These are phyloP conservation scores for Metalampra italica DNA, from an alignment of 2,888 invertebrate genomes.

Conservation along the genomic window DNA sequence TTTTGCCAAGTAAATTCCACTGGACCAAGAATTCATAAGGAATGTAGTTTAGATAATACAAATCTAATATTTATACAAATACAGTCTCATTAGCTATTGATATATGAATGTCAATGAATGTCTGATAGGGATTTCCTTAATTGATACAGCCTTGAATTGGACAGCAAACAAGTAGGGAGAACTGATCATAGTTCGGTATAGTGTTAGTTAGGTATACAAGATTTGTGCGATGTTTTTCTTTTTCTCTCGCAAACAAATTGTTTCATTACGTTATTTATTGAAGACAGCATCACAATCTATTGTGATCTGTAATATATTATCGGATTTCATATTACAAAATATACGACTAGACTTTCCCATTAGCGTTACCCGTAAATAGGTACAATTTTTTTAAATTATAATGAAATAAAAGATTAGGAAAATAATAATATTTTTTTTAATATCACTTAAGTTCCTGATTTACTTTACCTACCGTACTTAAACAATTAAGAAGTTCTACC, in stretches of 20 bases:
- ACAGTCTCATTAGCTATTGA: slow-evolving; percentile 7
- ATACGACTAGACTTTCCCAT: too few species aligned
- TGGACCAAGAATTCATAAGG: slow-evolving; percentile 5
- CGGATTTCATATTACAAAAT: neutral
- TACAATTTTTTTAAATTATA: too few species aligned
- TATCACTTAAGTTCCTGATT: too few species aligned
- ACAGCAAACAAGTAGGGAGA: slow-evolving; percentile 10
- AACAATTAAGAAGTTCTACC: too few species aligned
- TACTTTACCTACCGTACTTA: too few species aligned
- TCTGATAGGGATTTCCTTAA: slow-evolving; percentile 13
- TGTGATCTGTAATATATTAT: slow-evolving; percentile 4
- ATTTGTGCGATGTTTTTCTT: slow-evolving; percentile 14
- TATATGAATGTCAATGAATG: slow-evolving; percentile 1
- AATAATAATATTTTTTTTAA: too few species aligned
- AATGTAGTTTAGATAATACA: slow-evolving; percentile 1
- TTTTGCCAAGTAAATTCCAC: slow-evolving; percentile 20
- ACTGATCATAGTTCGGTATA: slow-evolving; percentile 9
- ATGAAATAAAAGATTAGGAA: too few species aligned
- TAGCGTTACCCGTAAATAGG: too few species aligned
- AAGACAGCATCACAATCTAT: neutral
- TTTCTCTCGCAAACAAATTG: slow-evolving; percentile 2
- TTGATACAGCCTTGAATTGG: slow-evolving; percentile 15
- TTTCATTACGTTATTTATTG: slow-evolving; percentile 10
- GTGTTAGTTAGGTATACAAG: neutral
- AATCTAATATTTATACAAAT: slow-evolving; percentile 17